Conservation (phyloP, 2,113 vertebrate genomes). For the Ictidomys tridecemlineatus region DNA sequence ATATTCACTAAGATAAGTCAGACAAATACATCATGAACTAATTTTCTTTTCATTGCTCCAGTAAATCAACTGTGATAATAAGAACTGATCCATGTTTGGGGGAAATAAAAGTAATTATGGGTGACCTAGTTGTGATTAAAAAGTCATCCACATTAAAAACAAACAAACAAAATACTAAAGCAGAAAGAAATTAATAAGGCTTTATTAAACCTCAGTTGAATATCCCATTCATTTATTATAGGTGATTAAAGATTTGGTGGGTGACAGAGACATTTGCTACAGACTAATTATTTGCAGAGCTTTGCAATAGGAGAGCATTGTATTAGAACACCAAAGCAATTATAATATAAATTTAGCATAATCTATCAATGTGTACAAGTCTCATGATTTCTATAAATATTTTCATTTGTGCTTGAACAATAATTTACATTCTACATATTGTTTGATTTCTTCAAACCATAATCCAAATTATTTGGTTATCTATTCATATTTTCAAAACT, state of each 20-base stretch:
- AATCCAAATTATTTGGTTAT: neutral
- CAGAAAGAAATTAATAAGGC: neutral
- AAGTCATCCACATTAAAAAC: neutral
- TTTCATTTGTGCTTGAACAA: neutral
- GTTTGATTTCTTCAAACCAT: neutral
- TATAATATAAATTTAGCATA: neutral
- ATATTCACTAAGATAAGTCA: neutral
- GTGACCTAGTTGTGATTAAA: neutral
- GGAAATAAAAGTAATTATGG: neutral
- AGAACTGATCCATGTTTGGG: neutral
- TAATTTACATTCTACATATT: neutral
- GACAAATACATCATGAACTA: neutral
- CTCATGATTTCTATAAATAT: neutral
- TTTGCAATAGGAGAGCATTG: neutral
- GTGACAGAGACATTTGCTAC: neutral
- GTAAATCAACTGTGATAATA: slow-evolving; percentile 32
- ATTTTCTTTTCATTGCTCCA: slow-evolving; percentile 53
- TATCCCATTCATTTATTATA: neutral
- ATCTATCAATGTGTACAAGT: neutral
- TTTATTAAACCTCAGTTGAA: neutral
- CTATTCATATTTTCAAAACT: neutral
- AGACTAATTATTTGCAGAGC: neutral
- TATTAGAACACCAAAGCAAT: neutral
- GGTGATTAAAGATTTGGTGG: neutral
- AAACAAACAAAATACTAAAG: neutral